Evolutionary conservation across 2,888 invertebrate species (phyloP), one percentile per base, ranked within the genome.

Genomic region (Ornithoptera priamus): DNA sequence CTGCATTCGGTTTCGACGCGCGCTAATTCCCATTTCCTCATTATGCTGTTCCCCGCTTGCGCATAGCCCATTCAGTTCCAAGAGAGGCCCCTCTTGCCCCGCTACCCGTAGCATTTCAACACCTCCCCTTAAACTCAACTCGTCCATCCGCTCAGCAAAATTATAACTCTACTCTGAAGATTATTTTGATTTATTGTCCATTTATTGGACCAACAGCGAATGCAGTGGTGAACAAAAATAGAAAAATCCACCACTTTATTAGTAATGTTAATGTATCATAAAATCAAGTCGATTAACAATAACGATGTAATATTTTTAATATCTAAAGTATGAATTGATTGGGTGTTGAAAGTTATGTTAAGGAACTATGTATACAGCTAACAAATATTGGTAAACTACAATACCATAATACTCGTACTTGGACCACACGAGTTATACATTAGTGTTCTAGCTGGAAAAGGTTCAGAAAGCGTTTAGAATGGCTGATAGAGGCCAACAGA

Each of bases 11-110:
- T 83, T 84, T 83, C 85, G 86, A 84, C 85, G 86, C 82, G 85
- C 83, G 89, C 88, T 92, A 92, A 92, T 92, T 92, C 89, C 81
- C 92, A 89, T 91, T 91, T 92, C 92, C 92, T 92, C 92, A 92
- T 92, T 92, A 92, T 82, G 75, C 78, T 77, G 83, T 81, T 84
- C 85, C 84, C 85, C 84, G 86, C 79, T 78, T 74, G 75, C 77
- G 75, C 78, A 81, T 82, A 82, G 85, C 81, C 85, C 89, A 87
- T 89, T 89, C 88, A 88, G 80, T 78, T 72, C 75, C 75, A 74
- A 80, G 70, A 71, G 71, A 70, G 73, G 72, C 72, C 67, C 76
- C 61, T 74, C 71, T 71, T 71, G 67, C 76, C 75, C 65, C 75
- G 69, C 69, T 72, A 70, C 72, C 73, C 69, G 71, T 71, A 77